A percentile compares a stretch with the other conserved stretches of the same genome.
Conservation (phyloP, 2,797 vertebrate genomes). For the Heterohyrax brucei region DNA sequence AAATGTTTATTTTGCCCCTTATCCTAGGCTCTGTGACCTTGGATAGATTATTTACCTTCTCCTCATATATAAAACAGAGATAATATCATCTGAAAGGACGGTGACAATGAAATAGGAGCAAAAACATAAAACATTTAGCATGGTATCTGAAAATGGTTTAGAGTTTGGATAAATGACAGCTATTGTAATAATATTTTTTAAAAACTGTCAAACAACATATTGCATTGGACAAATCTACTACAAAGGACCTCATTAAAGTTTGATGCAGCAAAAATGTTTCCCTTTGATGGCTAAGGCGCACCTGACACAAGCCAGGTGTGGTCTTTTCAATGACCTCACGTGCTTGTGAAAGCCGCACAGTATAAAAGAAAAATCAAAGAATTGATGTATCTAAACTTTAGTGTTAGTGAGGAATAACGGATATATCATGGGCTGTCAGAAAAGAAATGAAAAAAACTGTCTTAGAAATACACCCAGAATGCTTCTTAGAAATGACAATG, state of each 20-base stretch:
- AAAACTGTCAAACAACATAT: background rate
- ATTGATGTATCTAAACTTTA: background rate
- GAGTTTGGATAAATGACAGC: background rate
- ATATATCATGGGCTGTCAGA: background rate
- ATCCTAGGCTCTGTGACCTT: conserved; percentile 2
- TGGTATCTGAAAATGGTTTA: background rate
- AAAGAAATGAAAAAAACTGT: too few relatives aligned
- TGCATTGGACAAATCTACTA: background rate
- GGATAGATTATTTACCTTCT: conserved; percentile 59
- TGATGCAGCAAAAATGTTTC: background rate
- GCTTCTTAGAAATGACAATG: background rate
- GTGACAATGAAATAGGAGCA: conserved; percentile 55
- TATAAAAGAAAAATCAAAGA: background rate
- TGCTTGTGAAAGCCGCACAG: background rate
- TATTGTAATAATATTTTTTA: background rate
- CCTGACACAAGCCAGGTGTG: background rate
- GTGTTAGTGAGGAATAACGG: background rate
- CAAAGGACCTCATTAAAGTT: background rate
- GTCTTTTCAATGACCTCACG: background rate
- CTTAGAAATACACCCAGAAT: background rate
- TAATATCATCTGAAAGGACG: conserved; percentile 27
- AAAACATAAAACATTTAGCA: conserved; percentile 38
- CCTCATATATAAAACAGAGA: conserved; percentile 34
- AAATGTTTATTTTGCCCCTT: conserved; percentile 26
- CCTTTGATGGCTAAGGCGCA: background rate